Percentiles rank a stretch among this genome's conserved stretches.
These are phyloP conservation scores for Drepana falcataria DNA, from an alignment of 2,888 invertebrate genomes.

Conservation along the genomic window DNA sequence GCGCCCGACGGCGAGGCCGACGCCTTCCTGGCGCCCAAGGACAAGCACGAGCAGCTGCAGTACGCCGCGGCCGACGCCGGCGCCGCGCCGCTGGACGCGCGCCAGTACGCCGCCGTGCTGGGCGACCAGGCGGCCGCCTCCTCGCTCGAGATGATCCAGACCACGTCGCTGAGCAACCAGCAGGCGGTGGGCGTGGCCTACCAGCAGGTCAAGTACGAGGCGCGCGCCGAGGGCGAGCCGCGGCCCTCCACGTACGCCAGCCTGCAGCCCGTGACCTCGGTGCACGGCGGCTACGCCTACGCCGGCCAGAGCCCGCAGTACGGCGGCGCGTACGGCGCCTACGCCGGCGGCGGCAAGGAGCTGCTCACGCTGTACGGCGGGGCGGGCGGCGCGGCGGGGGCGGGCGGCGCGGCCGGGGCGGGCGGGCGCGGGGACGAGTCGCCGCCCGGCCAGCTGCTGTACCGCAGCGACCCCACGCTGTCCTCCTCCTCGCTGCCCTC, in stretches of 20 bases:
- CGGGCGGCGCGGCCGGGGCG: slow-evolving; percentile 24
- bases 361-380: slow-evolving; percentile 55
- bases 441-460: slow-evolving; percentile 78
- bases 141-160: slow-evolving; percentile 63
- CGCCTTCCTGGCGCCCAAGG: slow-evolving; percentile 48
- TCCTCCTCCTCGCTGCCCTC: slow-evolving; percentile 79
- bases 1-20: slow-evolving; percentile 50
- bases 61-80: slow-evolving; percentile 34
- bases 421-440: slow-evolving; percentile 65
- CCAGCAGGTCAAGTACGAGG: slow-evolving; percentile 69
- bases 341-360: slow-evolving; percentile 39
- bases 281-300: slow-evolving; percentile 60
- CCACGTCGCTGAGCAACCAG: slow-evolving; percentile 55
- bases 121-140: slow-evolving; percentile 41
- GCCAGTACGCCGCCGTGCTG: slow-evolving; percentile 49
- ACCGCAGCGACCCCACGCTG: slow-evolving; percentile 83
- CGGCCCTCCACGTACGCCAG: slow-evolving; percentile 79
- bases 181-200: slow-evolving; percentile 64
- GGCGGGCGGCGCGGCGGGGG: slow-evolving; percentile 28
- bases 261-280: slow-evolving; percentile 80
- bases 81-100: slow-evolving; percentile 36
- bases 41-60: slow-evolving; percentile 43
- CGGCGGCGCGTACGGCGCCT: slow-evolving; percentile 34
- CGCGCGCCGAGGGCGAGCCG: slow-evolving; percentile 54
- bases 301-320: slow-evolving; percentile 57